Conservation (phyloP, 2,888 invertebrate species). For the Stenolophus ochropezus region DNA sequence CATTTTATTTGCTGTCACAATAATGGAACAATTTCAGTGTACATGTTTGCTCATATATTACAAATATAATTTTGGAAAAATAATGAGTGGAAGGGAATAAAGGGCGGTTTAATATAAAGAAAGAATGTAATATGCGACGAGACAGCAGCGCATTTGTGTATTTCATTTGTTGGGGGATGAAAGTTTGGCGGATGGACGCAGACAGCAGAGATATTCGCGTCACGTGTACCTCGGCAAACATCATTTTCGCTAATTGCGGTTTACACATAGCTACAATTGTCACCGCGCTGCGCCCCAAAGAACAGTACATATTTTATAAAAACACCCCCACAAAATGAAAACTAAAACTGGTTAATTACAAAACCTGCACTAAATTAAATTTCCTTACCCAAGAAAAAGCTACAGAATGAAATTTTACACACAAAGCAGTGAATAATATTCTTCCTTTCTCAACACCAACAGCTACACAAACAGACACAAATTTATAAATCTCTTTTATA, state of each 20-base stretch:
- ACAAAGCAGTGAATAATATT: background rate
- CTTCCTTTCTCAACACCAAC: background rate
- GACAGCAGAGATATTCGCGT: constrained; percentile 12
- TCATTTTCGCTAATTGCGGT: constrained; percentile 56
- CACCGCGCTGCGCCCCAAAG: background rate
- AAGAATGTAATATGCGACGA: constrained; percentile 27
- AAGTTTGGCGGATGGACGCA: constrained; percentile 19
- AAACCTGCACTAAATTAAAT: background rate
- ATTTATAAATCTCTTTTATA: no score
- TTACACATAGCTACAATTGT: constrained; percentile 53
- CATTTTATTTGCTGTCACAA: background rate
- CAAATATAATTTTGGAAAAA: background rate
- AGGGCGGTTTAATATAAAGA: constrained; percentile 13
- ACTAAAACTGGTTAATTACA: background rate
- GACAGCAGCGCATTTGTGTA: background rate
- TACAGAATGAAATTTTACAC: background rate
- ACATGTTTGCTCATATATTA: background rate
- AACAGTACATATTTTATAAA: constrained; percentile 4
- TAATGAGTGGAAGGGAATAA: background rate
- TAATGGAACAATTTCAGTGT: background rate
- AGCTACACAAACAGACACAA: no score
- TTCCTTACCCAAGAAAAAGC: background rate
- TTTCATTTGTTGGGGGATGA: constrained; percentile 27
- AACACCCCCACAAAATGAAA: background rate
- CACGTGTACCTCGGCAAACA: constrained; percentile 40